These are phyloP conservation scores for Phengaris arion DNA, from an alignment of 2,888 invertebrate species.

Conservation along the genomic window DNA sequence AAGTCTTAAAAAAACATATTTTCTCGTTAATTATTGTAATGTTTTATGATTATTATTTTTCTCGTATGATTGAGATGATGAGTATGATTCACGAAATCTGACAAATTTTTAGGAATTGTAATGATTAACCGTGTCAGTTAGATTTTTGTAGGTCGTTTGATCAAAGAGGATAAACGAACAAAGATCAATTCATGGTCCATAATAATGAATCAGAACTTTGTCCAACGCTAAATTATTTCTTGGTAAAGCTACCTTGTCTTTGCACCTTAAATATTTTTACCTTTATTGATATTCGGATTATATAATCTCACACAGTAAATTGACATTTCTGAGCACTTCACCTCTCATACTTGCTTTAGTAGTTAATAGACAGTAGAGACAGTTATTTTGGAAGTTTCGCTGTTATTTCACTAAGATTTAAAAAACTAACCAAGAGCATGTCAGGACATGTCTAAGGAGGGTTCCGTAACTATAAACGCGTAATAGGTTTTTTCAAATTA, in stretches of 20 bases:
- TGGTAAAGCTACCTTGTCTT: not conserved
- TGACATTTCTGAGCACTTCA: too few relatives aligned
- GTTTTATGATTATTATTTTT: not conserved
- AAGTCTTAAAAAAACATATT: not conserved
- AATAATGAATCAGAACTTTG: not conserved
- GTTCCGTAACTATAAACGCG: too few relatives aligned
- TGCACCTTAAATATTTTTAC: not conserved
- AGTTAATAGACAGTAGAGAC: too few relatives aligned
- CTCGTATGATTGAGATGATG: not conserved
- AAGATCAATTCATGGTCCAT: not conserved
- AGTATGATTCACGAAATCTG: not conserved
- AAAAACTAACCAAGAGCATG: too few relatives aligned
- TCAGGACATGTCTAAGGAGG: too few relatives aligned
- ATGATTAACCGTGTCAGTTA: not conserved
- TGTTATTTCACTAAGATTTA: too few relatives aligned
- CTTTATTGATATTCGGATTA: too few relatives aligned
- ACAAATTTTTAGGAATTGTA: not conserved
- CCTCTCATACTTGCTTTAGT: too few relatives aligned
- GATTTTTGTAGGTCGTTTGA: not conserved
- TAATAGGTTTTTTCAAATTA: too few relatives aligned
- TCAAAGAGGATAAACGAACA: slow-evolving; percentile 7
- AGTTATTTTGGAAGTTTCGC: too few relatives aligned
- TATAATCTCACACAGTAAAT: too few relatives aligned
- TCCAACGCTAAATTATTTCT: not conserved
- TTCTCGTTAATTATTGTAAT: not conserved